Base-by-base conservation (phyloP, 2,113 vertebrate genomes). In the Microtus ochrogaster region DNA sequence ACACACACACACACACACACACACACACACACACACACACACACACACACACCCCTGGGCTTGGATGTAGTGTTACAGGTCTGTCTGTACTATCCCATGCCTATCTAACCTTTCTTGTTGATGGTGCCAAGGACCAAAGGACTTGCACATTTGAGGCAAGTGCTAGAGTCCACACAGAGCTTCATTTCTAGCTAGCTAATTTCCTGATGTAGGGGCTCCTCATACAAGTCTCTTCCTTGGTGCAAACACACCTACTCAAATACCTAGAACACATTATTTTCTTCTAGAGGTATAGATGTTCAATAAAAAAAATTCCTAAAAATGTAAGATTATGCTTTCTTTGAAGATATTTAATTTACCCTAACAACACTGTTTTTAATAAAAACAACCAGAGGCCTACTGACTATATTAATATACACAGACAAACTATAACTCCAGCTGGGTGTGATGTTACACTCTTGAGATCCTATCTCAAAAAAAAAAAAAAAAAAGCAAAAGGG, bases 331-430 rank as follows among this genome's bases (percentile, higher is more conserved):
- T 33, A 89, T 52, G 7, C 79, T 97, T 90, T 90, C 47, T 96
- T 89, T 88, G 76, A 94, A 70, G 77, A 79, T 90, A 22, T 47
- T 85, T 84, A 90, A 90, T 88, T 94, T 82, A 92, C 26, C 94
- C 70, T 28, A 82, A 65, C 11, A 81, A 74, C 11, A 74, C 26
- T 83, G 65, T 44, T 96, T 92, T 92, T 84, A 92, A 88, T 81
- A 90, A 61, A 30, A 26, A 76, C 93, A 89, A 93, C 24, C 4
- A 12, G 58, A 90, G 30, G 41, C 52, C 55, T 39, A 55, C 2
- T 90, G 36, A 95, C 6, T 8, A 33, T 76, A 95, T 73, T 2
- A 73, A 26, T 1, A 61, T 41, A 78, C 30, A 82, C 6, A 41
- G 22, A 89, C 4, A 77, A 61, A 78, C 39, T 63, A 78, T 12